Evolutionary conservation across 2,888 invertebrate genomes (phyloP), one percentile per base, ranked within the genome.

Genomic region (Nymphalis c-album): DNA sequence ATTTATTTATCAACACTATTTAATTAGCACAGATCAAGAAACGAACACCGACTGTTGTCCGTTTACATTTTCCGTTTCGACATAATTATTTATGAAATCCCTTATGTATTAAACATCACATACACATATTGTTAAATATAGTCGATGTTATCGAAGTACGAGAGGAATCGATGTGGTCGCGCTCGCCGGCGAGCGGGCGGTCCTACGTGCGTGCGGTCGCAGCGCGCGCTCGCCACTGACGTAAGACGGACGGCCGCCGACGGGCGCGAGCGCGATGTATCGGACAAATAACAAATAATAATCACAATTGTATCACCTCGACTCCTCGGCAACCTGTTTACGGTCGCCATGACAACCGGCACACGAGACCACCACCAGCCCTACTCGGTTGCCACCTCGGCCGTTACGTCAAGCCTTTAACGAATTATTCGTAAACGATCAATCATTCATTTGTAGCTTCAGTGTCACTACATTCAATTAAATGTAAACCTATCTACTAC

Each of bases 191-290:
- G 18, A 13, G 22, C 7, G 16, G 22, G 8, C 60, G 46, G 20
- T 40, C 18, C 35, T 16, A 57, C 67, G 67, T 59, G 67, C 46
- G 59, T 18, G 48, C 22, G 18, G 51, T 20, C 63, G 63, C 67
- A 55, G 61, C 63, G 60, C 63, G 63, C 63, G 63, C 51, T 26
- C 16, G 5, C 57, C 66, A 63, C 67, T 63, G 67, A 61, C 66
- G 66, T 48, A 55, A 51, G 65, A 55, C n/a, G 48, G 13, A 22
- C n/a, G 46, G 57, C 53, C 17, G 66, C 20, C 10, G 35, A 17
- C 67, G 18, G 53, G 26, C 35, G 17, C 35, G 53, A 18, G 47
- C 48, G 45, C 16, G 22, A 13, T 20, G 53, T 48, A 26, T 57
- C 35, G n/a, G 18, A 8, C 18, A 10, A 47, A 18, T 57, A 16